Evolutionary conservation across 2,888 invertebrate species (phyloP).

Genomic region (Lasioglossum malachurum): DNA sequence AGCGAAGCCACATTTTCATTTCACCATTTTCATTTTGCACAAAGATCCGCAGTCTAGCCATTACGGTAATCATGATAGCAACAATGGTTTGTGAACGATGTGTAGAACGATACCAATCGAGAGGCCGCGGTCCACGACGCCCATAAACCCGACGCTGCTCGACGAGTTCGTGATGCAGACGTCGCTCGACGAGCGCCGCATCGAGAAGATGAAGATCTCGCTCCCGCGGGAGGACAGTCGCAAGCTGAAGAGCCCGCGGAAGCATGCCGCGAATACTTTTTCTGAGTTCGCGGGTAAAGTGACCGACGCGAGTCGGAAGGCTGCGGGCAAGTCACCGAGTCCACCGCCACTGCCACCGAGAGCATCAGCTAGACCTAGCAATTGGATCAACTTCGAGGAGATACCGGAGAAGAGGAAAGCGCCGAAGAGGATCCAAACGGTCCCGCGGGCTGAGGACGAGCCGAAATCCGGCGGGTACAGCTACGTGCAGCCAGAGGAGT

Average conservation of each 20-base stretch:
- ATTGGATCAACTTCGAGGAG: conserved; percentile 95
- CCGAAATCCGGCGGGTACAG: conserved; percentile 85
- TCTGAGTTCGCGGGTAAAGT: conserved; percentile 89
- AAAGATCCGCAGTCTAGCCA: not conserved
- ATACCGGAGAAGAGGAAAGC: conserved; percentile 93
- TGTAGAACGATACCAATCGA: conserved; percentile 89
- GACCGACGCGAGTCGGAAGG: conserved; percentile 83
- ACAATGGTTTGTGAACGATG: not conserved
- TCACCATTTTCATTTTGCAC: not conserved
- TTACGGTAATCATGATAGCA: not conserved
- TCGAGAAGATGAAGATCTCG: conserved; percentile 90
- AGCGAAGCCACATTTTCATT: too few species aligned
- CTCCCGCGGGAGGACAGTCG: conserved; percentile 87
- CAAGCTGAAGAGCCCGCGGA: conserved; percentile 84
- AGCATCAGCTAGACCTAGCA: conserved; percentile 83
- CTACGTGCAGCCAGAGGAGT: conserved; percentile 95
- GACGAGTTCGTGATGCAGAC: conserved; percentile 89
- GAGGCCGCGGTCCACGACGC: conserved; percentile 90
- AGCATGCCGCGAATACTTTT: conserved; percentile 86
- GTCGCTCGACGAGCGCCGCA: conserved; percentile 83
- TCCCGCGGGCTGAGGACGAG: conserved; percentile 87
- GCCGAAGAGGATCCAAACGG: conserved; percentile 93
- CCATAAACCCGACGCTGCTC: conserved; percentile 89
- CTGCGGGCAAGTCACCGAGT: conserved; percentile 82
- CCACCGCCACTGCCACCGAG: conserved; percentile 83